A percentile compares a stretch with the other conserved stretches of the same genome.
phyloP scores from a whole-genome alignment of 1,140 invertebrate genomes.

The Odontomachus brunneus region DNA sequence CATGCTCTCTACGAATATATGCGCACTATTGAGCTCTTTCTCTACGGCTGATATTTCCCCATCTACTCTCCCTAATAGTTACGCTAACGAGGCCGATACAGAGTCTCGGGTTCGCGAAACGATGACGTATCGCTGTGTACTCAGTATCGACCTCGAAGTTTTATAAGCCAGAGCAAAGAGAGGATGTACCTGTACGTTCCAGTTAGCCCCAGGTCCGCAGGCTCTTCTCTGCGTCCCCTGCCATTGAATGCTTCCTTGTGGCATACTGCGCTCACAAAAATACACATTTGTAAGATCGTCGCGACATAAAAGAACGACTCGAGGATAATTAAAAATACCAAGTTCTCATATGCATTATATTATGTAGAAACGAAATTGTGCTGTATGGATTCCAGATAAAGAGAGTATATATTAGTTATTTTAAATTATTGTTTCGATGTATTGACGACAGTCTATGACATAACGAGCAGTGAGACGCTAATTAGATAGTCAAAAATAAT shows the following conservation, averaged over 20 bases:
- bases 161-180: neutral
- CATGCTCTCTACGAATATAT: slow-evolving; percentile 54
- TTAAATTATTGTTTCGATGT: no score
- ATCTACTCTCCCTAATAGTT: slow-evolving; percentile 45
- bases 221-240: slow-evolving; percentile 85
- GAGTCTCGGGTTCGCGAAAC: neutral
- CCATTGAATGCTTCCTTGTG: slow-evolving; percentile 83
- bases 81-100: slow-evolving; percentile 38
- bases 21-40: neutral
- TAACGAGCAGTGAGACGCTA: no score
- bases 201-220: slow-evolving; percentile 83
- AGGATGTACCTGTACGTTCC: slow-evolving; percentile 83
- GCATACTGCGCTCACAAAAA: slow-evolving; percentile 80
- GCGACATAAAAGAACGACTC: neutral
- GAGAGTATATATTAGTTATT: no score
- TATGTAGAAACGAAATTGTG: neutral
- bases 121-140: neutral
- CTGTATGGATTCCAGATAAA: neutral
- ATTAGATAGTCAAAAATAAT: no score
- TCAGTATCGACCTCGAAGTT: slow-evolving; percentile 30
- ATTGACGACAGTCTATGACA: no score
- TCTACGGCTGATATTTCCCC: slow-evolving; percentile 6
- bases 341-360: neutral
- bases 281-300: slow-evolving; percentile 21
- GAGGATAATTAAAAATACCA: neutral